These are phyloP conservation scores for Enteromius trimaculatus DNA, from an alignment of 2,797 vertebrate genomes.

Conservation along the genomic window DNA sequence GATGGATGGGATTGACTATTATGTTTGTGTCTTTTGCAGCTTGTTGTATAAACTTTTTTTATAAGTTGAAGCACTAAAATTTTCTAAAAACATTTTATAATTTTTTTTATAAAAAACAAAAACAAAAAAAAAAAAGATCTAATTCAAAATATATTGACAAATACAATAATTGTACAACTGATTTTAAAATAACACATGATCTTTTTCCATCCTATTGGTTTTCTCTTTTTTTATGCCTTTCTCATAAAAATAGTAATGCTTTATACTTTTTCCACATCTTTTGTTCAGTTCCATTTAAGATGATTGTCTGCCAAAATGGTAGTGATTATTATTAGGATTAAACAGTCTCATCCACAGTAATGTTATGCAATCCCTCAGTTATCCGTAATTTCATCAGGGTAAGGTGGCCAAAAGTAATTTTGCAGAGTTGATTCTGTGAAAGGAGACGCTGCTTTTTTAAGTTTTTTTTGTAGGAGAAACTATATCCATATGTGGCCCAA, in stretches of 20 bases:
- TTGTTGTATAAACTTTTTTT: no score
- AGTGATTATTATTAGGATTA: conserved; percentile 40
- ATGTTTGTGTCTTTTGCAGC: not conserved
- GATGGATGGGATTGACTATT: not conserved
- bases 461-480: conserved; percentile 16
- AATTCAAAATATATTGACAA: not conserved
- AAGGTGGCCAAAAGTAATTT: conserved; percentile 39
- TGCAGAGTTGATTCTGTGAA: conserved; percentile 3
- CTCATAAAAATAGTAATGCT: not conserved
- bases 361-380: conserved; percentile 5
- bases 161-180: not conserved
- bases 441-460: conserved; percentile 6
- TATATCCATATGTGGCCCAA: conserved; percentile 18
- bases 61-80: no score
- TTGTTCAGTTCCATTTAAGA: conserved; percentile 8
- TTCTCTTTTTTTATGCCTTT: not conserved
- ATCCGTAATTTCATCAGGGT: not conserved
- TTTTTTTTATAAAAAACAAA: no score
- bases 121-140: not conserved
- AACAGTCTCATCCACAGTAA: conserved; percentile 30
- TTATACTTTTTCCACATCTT: conserved; percentile 4
- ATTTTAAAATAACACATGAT: not conserved
- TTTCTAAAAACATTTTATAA: not conserved
- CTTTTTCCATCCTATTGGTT: not conserved
- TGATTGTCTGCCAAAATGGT: conserved; percentile 24